Conservation (phyloP, 2,888 invertebrate genomes). For the Schizaphis graminum region DNA sequence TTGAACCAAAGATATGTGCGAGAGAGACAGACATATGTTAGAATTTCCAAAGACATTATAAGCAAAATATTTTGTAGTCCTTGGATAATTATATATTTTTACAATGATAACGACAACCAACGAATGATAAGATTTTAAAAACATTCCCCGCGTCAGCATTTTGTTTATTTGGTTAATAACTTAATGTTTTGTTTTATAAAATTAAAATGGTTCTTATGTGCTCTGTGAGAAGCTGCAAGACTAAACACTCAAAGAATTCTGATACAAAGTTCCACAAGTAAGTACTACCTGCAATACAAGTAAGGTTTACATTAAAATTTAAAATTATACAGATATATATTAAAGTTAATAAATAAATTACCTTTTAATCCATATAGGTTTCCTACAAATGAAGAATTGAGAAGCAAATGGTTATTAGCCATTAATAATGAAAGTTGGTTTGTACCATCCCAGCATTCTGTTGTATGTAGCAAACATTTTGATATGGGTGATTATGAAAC, state of each 20-base stretch:
- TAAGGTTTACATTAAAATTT: neutral
- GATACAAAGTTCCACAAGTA: neutral
- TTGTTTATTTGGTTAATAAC: too few species aligned
- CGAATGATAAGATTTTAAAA: too few species aligned
- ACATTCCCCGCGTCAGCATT: too few species aligned
- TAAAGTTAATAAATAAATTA: neutral
- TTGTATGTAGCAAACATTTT: conserved; percentile 9
- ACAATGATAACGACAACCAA: too few species aligned
- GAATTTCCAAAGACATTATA: too few species aligned
- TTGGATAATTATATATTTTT: too few species aligned
- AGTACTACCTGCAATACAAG: neutral
- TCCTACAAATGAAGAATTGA: neutral
- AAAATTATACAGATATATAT: neutral
- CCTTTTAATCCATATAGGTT: neutral
- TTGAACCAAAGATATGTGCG: too few species aligned
- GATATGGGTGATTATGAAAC: neutral
- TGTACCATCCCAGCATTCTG: neutral
- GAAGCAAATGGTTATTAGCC: neutral
- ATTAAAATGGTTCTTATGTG: too few species aligned
- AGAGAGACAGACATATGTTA: too few species aligned
- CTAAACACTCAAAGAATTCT: too few species aligned
- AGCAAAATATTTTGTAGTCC: too few species aligned
- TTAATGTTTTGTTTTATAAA: too few species aligned
- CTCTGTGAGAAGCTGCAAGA: neutral
- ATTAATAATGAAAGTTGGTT: neutral